These are phyloP conservation scores for Tachina fera DNA, from an alignment of 2,888 invertebrate genomes.

Conservation along the genomic window DNA sequence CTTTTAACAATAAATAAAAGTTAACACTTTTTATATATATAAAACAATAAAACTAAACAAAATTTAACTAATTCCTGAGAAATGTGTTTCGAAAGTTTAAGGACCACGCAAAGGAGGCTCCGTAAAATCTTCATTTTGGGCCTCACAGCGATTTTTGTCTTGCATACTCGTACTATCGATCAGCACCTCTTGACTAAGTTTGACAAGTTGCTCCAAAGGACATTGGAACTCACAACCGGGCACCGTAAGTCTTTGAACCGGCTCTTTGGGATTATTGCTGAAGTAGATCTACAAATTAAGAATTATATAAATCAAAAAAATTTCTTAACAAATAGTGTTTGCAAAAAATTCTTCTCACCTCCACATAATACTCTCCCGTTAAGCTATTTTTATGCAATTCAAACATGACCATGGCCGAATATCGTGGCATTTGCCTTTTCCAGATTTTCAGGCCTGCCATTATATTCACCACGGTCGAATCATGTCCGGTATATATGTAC, in stretches of 20 bases:
- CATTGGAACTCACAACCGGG: constrained; percentile 87
- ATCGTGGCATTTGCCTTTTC: constrained; percentile 87
- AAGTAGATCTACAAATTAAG: constrained; percentile 77
- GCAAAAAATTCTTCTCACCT: constrained; percentile 72
- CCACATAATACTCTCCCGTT: constrained; percentile 83
- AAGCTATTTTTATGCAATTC: constrained; percentile 85
- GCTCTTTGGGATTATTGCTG: constrained; percentile 84
- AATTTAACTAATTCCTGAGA: constrained; percentile 64
- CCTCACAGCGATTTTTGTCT: constrained; percentile 84
- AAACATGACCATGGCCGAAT: constrained; percentile 86
- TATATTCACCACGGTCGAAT: constrained; percentile 88
- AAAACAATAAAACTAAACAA: constrained; percentile 38
- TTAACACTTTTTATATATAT: not conserved
- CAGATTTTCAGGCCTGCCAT: constrained; percentile 87
- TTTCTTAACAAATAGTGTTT: not conserved
- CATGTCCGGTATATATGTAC: constrained; percentile 88
- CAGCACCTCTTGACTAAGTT: constrained; percentile 84
- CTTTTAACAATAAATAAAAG: not conserved
- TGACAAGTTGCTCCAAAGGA: constrained; percentile 85
- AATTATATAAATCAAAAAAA: not conserved
- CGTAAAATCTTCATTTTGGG: constrained; percentile 84
- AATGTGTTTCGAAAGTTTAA: constrained; percentile 68
- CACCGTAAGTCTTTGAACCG: constrained; percentile 84
- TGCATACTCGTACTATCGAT: constrained; percentile 82
- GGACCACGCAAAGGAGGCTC: constrained; percentile 84